Conservation (phyloP, 2,888 invertebrate species). For the Brenthis ino region DNA sequence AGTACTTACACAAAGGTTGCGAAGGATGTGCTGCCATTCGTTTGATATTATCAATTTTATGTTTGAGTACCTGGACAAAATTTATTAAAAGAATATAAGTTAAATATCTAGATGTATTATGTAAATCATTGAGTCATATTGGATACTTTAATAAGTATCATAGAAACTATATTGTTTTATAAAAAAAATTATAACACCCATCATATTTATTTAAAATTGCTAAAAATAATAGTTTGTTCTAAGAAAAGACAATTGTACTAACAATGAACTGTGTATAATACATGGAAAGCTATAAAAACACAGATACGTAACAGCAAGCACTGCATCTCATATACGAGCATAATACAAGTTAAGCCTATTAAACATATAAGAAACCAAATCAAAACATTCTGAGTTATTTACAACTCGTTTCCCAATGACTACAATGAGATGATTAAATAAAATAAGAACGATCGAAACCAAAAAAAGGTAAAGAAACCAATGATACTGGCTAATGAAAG, state of each 20-base stretch:
- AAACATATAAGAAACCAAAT: constrained; percentile 33
- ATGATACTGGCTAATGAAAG: constrained; percentile 38
- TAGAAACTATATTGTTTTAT: too few relatives aligned
- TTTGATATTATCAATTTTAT: constrained; percentile 96
- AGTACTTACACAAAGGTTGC: constrained; percentile 95
- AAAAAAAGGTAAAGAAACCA: constrained; percentile 40
- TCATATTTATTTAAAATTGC: too few relatives aligned
- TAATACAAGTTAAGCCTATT: constrained; percentile 14
- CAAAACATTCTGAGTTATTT: constrained; percentile 16
- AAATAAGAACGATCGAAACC: constrained; percentile 39
- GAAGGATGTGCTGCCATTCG: constrained; percentile 98
- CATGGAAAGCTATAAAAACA: constrained; percentile 37
- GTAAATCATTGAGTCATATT: too few relatives aligned
- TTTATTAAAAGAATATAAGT: constrained; percentile 43
- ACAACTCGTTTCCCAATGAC: constrained; percentile 32
- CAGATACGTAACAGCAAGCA: constrained; percentile 33
- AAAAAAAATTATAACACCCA: too few relatives aligned
- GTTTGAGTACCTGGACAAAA: constrained; percentile 91
- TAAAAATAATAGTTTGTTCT: too few relatives aligned
- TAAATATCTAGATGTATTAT: too few relatives aligned
- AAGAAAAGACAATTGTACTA: not conserved
- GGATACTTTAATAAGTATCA: too few relatives aligned
- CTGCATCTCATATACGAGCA: constrained; percentile 1
- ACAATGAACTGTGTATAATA: constrained; percentile 26
- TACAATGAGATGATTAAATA: constrained; percentile 41